phyloP scores from a whole-genome alignment of 1,140 invertebrate species.

The Tetramorium simillimum region DNA sequence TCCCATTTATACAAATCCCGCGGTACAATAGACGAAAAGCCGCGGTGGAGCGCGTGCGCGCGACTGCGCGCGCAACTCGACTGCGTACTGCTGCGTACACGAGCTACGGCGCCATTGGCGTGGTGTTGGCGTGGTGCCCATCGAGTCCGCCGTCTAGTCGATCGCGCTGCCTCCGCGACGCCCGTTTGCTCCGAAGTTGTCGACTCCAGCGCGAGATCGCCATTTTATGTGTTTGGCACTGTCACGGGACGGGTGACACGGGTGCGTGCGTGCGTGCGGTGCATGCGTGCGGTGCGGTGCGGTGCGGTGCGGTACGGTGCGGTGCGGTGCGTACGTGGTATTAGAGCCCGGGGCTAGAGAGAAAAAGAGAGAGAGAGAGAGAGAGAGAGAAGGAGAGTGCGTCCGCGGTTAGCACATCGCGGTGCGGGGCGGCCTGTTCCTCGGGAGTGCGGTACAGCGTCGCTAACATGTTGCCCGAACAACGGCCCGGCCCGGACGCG shows the following conservation, averaged over 20 bases:
- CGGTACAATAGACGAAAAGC: no score
- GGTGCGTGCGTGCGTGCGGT: constrained; percentile 66
- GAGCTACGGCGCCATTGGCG: not conserved
- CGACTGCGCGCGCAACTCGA: not conserved
- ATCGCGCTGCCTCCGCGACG: constrained; percentile 59
- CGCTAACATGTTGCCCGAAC: constrained; percentile 79
- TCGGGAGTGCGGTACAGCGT: constrained; percentile 29
- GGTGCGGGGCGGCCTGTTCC: no score
- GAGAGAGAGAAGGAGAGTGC: constrained; percentile 1
- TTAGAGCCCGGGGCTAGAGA: not conserved
- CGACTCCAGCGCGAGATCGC: constrained; percentile 74
- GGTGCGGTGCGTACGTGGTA: constrained; percentile 8
- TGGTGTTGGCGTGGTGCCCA: not conserved
- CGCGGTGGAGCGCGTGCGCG: not conserved
- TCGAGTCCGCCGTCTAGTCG: constrained; percentile 50
- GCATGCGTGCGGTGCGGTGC: constrained; percentile 36
- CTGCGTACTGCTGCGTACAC: no score
- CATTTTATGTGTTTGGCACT: constrained; percentile 83
- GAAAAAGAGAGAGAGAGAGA: not conserved
- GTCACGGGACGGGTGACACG: constrained; percentile 73
- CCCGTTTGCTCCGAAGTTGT: constrained; percentile 72
- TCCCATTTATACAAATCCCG: no score
- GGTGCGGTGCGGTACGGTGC: constrained; percentile 9
- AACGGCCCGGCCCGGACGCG: constrained; percentile 78
- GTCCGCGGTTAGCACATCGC: not conserved